Conservation (phyloP, 2,113 vertebrate genomes). For the Mormyrus iriodes region DNA sequence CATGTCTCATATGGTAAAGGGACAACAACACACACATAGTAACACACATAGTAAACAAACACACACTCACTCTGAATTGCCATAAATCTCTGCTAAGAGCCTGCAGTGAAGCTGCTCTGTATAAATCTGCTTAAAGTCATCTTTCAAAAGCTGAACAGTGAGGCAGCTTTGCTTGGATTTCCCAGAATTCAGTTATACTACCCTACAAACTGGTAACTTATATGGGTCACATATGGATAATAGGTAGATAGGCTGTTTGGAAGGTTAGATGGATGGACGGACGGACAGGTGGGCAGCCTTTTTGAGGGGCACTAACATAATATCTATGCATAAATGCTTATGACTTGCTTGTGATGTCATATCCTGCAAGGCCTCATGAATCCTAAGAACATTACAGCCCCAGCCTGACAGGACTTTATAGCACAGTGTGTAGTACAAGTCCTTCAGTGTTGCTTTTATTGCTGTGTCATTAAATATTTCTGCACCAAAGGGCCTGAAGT, state of each 20-base stretch:
- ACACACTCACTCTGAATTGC: neutral
- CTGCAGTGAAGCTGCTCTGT: neutral
- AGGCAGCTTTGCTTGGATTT: neutral
- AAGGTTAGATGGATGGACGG: neutral
- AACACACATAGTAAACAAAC: neutral
- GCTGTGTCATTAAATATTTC: neutral
- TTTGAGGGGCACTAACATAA: neutral
- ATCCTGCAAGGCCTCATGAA: neutral
- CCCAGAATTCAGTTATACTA: neutral
- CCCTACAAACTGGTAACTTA: neutral
- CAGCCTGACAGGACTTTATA: neutral
- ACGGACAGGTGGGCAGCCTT: neutral
- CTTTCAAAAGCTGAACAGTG: neutral
- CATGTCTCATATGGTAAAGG: neutral
- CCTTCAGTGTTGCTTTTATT: neutral
- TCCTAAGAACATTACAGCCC: neutral
- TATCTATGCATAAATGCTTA: neutral
- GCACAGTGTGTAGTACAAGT: neutral
- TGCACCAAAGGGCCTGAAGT: neutral
- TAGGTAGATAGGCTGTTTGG: neutral
- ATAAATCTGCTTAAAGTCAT: slow-evolving; percentile 4
- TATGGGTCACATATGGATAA: neutral
- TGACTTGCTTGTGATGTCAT: neutral
- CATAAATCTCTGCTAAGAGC: neutral
- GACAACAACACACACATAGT: no score